Conservation (phyloP, 2,113 vertebrate genomes). For the Nesogale talazaci region DNA sequence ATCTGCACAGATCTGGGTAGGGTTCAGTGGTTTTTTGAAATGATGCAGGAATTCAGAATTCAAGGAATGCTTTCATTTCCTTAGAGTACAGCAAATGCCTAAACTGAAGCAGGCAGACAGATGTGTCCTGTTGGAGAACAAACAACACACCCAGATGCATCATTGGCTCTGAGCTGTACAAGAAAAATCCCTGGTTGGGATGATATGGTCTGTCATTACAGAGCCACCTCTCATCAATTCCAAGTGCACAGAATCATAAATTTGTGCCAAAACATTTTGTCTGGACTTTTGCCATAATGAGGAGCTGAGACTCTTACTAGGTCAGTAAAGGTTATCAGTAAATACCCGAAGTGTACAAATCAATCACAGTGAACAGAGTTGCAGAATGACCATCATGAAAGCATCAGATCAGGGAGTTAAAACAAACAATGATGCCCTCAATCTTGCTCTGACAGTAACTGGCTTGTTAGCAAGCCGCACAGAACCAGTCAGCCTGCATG, state of each 20-base stretch:
- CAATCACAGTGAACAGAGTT: constrained; percentile 35
- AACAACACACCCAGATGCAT: neutral
- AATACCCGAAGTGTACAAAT: constrained; percentile 29
- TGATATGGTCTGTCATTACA: neutral
- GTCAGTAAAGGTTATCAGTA: constrained; percentile 60
- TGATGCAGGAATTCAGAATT: constrained; percentile 23
- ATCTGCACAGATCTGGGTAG: neutral
- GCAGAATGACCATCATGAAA: constrained; percentile 51
- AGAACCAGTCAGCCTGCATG: neutral
- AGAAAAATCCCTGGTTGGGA: neutral
- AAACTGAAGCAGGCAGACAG: neutral
- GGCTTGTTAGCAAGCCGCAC: constrained; percentile 66
- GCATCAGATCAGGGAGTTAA: constrained; percentile 57
- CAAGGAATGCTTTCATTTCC: constrained; percentile 13
- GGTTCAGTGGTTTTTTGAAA: neutral
- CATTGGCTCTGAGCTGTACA: too few species aligned
- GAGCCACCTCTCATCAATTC: neutral
- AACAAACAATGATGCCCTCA: constrained; percentile 77
- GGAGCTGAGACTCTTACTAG: constrained; percentile 10
- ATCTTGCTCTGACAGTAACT: constrained; percentile 31
- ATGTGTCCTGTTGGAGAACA: neutral
- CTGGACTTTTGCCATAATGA: constrained; percentile 59
- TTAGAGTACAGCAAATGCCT: neutral
- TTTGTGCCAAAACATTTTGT: constrained; percentile 24
- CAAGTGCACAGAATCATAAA: neutral